Conservation (phyloP, 2,113 vertebrate species). For the Australoheros scitulus region DNA sequence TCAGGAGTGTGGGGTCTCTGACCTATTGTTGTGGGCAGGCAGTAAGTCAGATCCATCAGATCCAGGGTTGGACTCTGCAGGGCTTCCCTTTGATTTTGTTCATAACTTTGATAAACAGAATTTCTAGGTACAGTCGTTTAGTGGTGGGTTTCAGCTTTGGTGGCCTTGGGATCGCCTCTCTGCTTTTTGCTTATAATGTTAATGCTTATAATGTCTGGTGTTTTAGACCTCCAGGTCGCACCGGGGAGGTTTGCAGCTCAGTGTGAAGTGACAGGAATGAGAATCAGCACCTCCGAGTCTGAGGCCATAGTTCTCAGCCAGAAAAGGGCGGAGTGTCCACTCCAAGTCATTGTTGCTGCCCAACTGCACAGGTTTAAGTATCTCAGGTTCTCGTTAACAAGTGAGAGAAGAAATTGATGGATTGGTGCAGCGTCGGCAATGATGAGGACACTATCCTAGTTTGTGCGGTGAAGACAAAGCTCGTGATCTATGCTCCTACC, state of each 20-base stretch:
- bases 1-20: not conserved
- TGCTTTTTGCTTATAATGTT: not conserved
- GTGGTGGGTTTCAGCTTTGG: too few species aligned
- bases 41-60: not conserved
- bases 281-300: not conserved
- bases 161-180: not conserved
- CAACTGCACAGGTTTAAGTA: too few species aligned
- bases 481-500: too few species aligned
- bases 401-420: too few species aligned
- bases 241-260: not conserved
- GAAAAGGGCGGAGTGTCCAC: too few species aligned
- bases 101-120: too few species aligned
- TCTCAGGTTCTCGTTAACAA: too few species aligned
- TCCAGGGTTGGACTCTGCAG: too few species aligned
- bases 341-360: too few species aligned
- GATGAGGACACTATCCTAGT: not conserved
- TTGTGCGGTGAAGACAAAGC: fast-evolving
- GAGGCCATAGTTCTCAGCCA: not conserved
- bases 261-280: not conserved
- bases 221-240: not conserved
- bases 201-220: not conserved
- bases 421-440: too few species aligned
- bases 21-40: not conserved
- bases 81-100: too few species aligned
- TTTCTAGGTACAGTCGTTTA: too few species aligned